Base-by-base conservation (phyloP, 1,140 invertebrate species). In the Solenopsis fugax region DNA sequence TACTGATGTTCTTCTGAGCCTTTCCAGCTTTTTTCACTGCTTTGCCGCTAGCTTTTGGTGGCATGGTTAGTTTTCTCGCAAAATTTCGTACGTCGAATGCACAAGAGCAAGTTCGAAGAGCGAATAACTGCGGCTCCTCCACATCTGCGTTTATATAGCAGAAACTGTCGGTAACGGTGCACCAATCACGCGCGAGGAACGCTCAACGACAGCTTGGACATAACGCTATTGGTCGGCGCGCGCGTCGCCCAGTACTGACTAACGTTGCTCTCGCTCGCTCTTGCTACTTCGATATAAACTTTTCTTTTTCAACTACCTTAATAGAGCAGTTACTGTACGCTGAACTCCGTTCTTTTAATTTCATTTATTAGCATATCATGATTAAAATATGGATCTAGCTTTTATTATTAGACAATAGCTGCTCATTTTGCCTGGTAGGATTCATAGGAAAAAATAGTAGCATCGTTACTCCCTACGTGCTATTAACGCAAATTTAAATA, bases 1-100 rank as follows among this genome's bases (percentile, higher is more conserved):
- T 96, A 12, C 94, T 95, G 62, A 96, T 96, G 81, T 96, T 96
- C 91, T 96, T 96, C 84, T 96, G 95, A 24, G 96, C 95, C 87
- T 96, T 96, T 3, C 95, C 96, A 64, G 96, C 95, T 80, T 96
- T 96, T 89, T 96, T 96, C 75, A 93, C 95, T 50, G 94, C 93
- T 90, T 95, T 96, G 37, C 93, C 95, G 86, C 93, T 95, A 34
- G 94, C 93, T 92, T 96, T 96, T 0, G 95, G 95, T 75, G 95
- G 94, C 95, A 95, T 96, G 18, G 21, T 82, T 1, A 4, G 5
- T 24, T 1, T n/a, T 9, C 10, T 62, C 18, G 21, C 18, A 48
- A 0, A 34, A 24, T 2, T 9, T 64, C 56, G 18, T 64, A 45
- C 34, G 13, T 24, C 21, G 34, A 71, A 72, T 29, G 3, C 12